Evolutionary conservation across 2,797 vertebrate genomes (phyloP).

Genomic region (Gastrophryne carolinensis): DNA sequence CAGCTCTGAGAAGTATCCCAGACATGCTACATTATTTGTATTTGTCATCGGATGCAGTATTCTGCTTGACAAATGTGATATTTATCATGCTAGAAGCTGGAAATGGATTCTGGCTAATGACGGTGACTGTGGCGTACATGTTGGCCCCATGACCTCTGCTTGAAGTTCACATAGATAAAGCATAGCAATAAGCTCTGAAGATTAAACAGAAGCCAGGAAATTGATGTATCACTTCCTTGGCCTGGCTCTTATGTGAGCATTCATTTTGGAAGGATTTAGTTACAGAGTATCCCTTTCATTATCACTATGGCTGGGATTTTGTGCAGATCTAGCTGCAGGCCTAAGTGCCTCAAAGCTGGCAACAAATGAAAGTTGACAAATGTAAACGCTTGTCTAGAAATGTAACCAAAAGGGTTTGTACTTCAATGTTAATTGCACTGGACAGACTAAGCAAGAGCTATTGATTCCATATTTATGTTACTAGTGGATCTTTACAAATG

Average conservation of each 20-base stretch:
- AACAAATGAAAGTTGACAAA: not conserved
- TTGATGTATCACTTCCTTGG: slow-evolving; percentile 15
- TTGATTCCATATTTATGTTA: not conserved
- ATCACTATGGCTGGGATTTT: not conserved
- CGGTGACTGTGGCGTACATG: not conserved
- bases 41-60: too few species aligned
- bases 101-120: not conserved
- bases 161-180: slow-evolving; percentile 4
- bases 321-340: not conserved
- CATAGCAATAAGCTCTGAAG: slow-evolving; percentile 1
- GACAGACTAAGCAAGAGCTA: not conserved
- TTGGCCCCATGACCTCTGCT: not conserved
- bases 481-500: too few species aligned
- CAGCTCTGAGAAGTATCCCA: too few species aligned
- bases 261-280: not conserved
- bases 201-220: slow-evolving; percentile 15
- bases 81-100: not conserved
- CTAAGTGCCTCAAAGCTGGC: not conserved
- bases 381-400: not conserved
- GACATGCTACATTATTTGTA: too few species aligned
- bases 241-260: not conserved
- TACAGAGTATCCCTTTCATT: not conserved
- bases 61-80: too few species aligned
- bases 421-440: not conserved
- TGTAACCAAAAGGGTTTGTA: not conserved